A percentile compares a stretch with the other conserved stretches of the same genome.
phyloP scores from a whole-genome alignment of 1,140 invertebrate species.

The Polypedilum vanderplanki region DNA sequence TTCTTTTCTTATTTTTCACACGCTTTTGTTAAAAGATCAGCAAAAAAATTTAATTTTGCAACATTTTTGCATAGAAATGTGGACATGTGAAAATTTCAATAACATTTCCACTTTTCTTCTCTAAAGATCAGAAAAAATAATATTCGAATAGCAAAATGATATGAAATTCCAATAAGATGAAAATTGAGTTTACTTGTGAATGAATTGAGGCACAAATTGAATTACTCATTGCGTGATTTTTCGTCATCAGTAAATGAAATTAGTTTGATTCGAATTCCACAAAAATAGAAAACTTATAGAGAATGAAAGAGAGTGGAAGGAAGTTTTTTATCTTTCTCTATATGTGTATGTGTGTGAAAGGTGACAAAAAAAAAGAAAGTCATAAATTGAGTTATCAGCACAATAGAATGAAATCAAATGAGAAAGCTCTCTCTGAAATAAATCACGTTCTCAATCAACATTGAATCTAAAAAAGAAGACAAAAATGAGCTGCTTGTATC shows the following conservation, averaged over 20 bases:
- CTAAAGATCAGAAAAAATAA: neutral
- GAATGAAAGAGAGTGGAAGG: neutral
- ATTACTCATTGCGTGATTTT: neutral
- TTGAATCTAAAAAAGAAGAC: neutral
- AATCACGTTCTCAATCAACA: neutral
- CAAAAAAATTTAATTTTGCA: neutral
- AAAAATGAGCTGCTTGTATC: slow-evolving; percentile 10
- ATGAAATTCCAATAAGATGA: neutral
- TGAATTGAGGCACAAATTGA: neutral
- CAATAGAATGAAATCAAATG: neutral
- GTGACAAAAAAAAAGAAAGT: neutral
- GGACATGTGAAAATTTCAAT: neutral
- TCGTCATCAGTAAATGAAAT: slow-evolving; percentile 3
- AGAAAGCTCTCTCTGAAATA: neutral
- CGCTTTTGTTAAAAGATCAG: neutral
- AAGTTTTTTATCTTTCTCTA: neutral
- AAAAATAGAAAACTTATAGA: neutral
- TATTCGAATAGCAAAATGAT: neutral
- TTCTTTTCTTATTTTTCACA: neutral
- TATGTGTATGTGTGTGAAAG: neutral
- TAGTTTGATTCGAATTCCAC: neutral
- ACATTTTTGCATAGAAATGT: neutral
- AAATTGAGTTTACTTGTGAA: neutral
- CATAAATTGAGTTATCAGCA: slow-evolving; percentile 4
- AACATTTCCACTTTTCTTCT: neutral